A percentile compares a stretch with the other conserved stretches of the same genome.
Evolutionary conservation across 2,113 vertebrate genomes (phyloP).

Genomic region (Lota lota): DNA sequence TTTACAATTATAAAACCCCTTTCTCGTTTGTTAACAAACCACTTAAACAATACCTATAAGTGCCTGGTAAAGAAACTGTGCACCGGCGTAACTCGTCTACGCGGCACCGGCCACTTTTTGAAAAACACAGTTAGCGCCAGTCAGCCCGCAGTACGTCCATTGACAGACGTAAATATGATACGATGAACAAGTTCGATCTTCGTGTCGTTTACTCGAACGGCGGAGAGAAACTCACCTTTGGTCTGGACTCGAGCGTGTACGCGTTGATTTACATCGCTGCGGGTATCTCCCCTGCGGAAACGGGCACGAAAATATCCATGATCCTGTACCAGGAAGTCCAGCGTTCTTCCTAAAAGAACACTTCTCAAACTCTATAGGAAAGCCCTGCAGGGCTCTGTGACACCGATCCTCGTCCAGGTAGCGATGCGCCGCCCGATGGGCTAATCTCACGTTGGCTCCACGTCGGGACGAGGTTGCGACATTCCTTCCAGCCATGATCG

Average conservation of each 20-base stretch:
- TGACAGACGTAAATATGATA: constrained; percentile 3
- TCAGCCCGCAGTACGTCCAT: constrained; percentile 37
- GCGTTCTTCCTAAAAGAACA: constrained; percentile 35
- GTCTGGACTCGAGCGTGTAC: constrained; percentile 34
- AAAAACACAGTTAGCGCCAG: constrained; percentile 37
- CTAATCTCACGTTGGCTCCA: constrained; percentile 29
- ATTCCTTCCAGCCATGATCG: background rate
- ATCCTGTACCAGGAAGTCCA: constrained; percentile 74
- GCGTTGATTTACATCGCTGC: constrained; percentile 46
- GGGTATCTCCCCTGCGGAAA: constrained; percentile 18
- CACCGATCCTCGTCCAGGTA: constrained; percentile 62
- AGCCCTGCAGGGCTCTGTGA: constrained; percentile 49
- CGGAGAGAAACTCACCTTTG: constrained; percentile 55
- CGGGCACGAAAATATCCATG: constrained; percentile 42
- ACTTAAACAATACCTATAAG: background rate
- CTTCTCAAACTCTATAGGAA: constrained; percentile 61
- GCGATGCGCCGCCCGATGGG: constrained; percentile 69
- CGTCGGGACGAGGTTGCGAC: constrained; percentile 41
- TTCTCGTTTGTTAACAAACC: background rate
- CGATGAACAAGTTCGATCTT: constrained; percentile 37
- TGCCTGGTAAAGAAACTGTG: background rate
- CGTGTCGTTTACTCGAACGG: constrained; percentile 1
- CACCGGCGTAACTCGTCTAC: background rate
- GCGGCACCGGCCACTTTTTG: no score
- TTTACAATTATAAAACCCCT: constrained; percentile 47